A percentile compares a stretch with the other conserved stretches of the same genome.
These are phyloP conservation scores for Benitochromis conjunctus DNA, from an alignment of 2,113 vertebrate species.

Conservation along the genomic window DNA sequence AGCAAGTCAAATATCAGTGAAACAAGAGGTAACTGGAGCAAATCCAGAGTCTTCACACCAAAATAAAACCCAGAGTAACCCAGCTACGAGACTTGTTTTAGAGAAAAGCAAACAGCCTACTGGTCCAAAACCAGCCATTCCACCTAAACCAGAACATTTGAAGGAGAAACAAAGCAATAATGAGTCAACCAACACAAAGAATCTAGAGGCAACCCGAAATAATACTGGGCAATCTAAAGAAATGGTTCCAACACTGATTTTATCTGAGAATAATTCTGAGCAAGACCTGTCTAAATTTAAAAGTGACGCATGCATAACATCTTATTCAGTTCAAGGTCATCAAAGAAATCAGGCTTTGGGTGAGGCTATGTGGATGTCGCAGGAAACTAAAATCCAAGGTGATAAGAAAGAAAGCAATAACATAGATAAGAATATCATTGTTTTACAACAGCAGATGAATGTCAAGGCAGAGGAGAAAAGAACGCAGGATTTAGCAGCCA, in stretches of 20 bases:
- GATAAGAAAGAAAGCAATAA: neutral
- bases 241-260: neutral
- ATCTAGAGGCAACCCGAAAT: slow-evolving; percentile 31
- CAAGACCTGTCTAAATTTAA: neutral
- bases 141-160: slow-evolving; percentile 71
- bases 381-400: neutral
- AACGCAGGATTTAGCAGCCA: neutral
- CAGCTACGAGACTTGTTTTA: neutral
- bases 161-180: slow-evolving; percentile 53
- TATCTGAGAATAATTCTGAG: neutral
- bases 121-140: slow-evolving; percentile 65
- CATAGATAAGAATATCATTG: neutral
- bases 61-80: slow-evolving; percentile 2
- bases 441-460: neutral
- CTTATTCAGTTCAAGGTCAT: neutral
- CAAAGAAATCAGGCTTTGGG: neutral
- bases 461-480: neutral
- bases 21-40: slow-evolving; percentile 1
- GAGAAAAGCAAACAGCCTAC: slow-evolving; percentile 44
- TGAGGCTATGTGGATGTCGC: neutral
- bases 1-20: slow-evolving; percentile 71
- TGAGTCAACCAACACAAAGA: slow-evolving; percentile 66
- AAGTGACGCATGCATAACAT: neutral
- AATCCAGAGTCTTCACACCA: neutral
- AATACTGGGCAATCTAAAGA: slow-evolving; percentile 1